Percentiles rank a stretch among this genome's conserved stretches.
These are phyloP conservation scores for Gobius niger DNA, from an alignment of 2,113 vertebrate species.

Conservation along the genomic window DNA sequence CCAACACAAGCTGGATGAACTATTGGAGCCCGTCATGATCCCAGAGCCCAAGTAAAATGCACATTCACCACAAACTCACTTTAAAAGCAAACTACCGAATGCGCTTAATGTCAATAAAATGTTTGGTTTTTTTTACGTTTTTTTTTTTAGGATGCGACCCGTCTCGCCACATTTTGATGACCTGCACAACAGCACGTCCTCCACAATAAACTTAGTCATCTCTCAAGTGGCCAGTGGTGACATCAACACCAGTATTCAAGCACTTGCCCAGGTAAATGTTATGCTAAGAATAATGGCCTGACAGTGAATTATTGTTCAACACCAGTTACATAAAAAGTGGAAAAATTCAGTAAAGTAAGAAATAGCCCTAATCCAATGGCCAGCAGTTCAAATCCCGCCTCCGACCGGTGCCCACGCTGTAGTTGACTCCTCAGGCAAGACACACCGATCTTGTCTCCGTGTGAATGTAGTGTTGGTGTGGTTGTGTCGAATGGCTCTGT, in stretches of 20 bases:
- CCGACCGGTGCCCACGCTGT: too few relatives aligned
- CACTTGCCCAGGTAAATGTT: constrained; percentile 87
- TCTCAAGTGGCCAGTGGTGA: constrained; percentile 97
- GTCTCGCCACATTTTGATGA: constrained; percentile 96
- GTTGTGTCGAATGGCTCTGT: background rate
- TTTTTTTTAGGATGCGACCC: constrained; percentile 81
- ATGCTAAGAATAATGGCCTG: too few relatives aligned
- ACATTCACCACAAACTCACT: too few relatives aligned
- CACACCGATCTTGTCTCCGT: too few relatives aligned
- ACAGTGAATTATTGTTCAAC: too few relatives aligned
- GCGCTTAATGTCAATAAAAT: background rate
- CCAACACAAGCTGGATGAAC: constrained; percentile 96
- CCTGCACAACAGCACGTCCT: constrained; percentile 94
- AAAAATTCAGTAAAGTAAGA: too few relatives aligned
- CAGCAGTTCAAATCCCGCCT: too few relatives aligned
- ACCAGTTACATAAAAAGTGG: too few relatives aligned
- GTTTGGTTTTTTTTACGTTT: too few relatives aligned
- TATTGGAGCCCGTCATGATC: constrained; percentile 93
- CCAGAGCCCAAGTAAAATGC: constrained; percentile 88
- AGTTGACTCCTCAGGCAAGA: too few relatives aligned
- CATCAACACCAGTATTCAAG: constrained; percentile 95
- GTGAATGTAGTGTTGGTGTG: too few relatives aligned
- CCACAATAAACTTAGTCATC: constrained; percentile 98
- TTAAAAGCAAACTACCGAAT: background rate
- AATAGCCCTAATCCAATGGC: too few relatives aligned